Base-by-base conservation (phyloP, 2,113 vertebrate species). In the Ochotona curzoniae region DNA sequence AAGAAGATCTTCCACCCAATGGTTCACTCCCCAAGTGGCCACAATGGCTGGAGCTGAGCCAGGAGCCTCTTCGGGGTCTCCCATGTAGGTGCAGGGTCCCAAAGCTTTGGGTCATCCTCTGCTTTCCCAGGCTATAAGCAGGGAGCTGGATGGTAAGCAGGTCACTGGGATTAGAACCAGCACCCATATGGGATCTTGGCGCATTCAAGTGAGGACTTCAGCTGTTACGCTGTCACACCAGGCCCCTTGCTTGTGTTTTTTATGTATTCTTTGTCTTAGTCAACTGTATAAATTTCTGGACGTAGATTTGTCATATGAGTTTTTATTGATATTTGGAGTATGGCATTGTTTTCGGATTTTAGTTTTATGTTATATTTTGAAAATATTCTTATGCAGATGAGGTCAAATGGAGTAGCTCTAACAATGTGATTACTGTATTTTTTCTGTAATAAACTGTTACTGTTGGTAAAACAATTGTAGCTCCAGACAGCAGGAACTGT, bases 321-420 rank as follows among this genome's bases (percentile, higher is more conserved):
- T 91, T 94, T 91, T 47, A 44, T 49, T 44, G 44, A 38, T 85
- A 66, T 82, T 79, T 30, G 79, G 30, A 85, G 69, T 60, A 3
- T 23, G 83, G 11, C 30, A 61, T 88, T 15, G 67, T n/a, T 69
- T 81, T 94, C 69, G 23, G 32, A 35, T 86, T 92, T 94, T 89
- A 70, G 79, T 83, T 81, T 94, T 85, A 21, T 86, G 30, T 69
- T 17, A n/a, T 38, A 12, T 25, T 88, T 90, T 51, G 63, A 20
- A 60, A 80, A 35, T 80, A 1, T 82, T 87, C 74, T 83, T 95
- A 6, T 66, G 44, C 28, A 32, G 79, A 20, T 84, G 10, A 93
- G 5, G 15, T 70, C 35, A 86, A 93, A 83, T 67, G 83, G 86
- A 93, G 9, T 76, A 30, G 11, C 3, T 93, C 64, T 70, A 35